phyloP scores from a whole-genome alignment of 2,113 vertebrate species.

The Corydoras sp. region DNA sequence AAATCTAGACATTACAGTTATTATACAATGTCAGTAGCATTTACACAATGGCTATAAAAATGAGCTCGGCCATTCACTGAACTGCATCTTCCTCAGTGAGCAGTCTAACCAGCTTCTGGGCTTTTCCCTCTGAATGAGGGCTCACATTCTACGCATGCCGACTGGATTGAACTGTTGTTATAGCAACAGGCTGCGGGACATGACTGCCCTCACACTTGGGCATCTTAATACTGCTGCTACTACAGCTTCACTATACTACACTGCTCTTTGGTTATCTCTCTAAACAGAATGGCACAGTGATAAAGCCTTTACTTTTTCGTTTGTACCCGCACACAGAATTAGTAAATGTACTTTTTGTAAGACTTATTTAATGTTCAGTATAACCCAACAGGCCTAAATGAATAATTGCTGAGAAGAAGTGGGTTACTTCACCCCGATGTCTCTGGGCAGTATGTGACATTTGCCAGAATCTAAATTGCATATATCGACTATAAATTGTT shows the following conservation, averaged over 20 bases:
- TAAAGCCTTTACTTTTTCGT: not conserved
- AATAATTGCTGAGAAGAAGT: not conserved
- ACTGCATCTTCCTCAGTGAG: conserved; percentile 10
- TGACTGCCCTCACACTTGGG: conserved; percentile 30
- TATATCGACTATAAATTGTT: not conserved
- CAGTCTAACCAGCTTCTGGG: conserved; percentile 18
- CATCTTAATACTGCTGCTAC: conserved; percentile 21
- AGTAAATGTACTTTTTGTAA: not conserved
- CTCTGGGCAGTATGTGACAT: conserved; percentile 16
- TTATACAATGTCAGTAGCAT: not conserved
- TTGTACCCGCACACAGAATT: not conserved
- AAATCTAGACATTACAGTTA: too few species aligned
- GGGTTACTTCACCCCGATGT: not conserved
- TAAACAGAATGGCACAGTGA: too few species aligned
- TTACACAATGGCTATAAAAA: conserved; percentile 13
- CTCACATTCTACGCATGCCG: conserved; percentile 34
- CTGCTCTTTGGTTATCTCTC: not conserved
- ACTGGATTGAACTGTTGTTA: conserved; percentile 40
- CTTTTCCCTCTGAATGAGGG: conserved; percentile 37
- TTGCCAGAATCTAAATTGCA: not conserved
- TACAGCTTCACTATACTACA: not conserved
- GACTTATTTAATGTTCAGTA: too few species aligned
- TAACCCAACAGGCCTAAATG: not conserved
- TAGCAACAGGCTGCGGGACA: conserved; percentile 45
- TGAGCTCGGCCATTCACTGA: conserved; percentile 1